A percentile compares a stretch with the other conserved stretches of the same genome.
Conservation (phyloP, 2,113 vertebrate species). For the Orthonyx spaldingii region DNA sequence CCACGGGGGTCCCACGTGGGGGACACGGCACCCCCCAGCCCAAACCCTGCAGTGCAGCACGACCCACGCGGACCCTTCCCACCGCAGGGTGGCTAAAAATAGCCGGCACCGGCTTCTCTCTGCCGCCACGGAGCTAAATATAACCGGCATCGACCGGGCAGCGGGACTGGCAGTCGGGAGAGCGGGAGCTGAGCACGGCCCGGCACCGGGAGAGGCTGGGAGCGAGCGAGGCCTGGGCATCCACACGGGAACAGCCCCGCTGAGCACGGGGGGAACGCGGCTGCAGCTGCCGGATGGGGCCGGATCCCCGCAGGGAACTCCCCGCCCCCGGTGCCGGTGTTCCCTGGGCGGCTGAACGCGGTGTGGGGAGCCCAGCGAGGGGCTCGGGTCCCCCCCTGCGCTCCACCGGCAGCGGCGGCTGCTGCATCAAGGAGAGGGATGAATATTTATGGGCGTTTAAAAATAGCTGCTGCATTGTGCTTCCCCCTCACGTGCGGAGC, state of each 20-base stretch:
- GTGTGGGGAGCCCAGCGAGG: not conserved
- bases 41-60: conserved; percentile 27
- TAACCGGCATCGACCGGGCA: conserved; percentile 3
- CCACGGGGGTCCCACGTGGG: rapidly evolving
- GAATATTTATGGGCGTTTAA: conserved; percentile 61
- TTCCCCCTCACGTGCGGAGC: conserved; percentile 66
- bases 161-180: not conserved
- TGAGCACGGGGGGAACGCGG: not conserved
- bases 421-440: conserved; percentile 45
- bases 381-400: not conserved
- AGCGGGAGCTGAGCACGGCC: not conserved
- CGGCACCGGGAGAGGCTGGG: not conserved
- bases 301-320: not conserved
- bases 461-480: conserved; percentile 65
- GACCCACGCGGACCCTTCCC: not conserved
- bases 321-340: not conserved
- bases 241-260: not conserved
- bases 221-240: not conserved
- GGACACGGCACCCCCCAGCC: not conserved
- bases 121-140: conserved; percentile 18
- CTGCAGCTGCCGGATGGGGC: not conserved
- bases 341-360: not conserved
- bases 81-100: conserved; percentile 17
- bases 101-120: not conserved
- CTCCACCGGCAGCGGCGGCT: not conserved